These are phyloP conservation scores for Sceloporus undulatus DNA, from an alignment of 2,113 vertebrate species.

Conservation along the genomic window DNA sequence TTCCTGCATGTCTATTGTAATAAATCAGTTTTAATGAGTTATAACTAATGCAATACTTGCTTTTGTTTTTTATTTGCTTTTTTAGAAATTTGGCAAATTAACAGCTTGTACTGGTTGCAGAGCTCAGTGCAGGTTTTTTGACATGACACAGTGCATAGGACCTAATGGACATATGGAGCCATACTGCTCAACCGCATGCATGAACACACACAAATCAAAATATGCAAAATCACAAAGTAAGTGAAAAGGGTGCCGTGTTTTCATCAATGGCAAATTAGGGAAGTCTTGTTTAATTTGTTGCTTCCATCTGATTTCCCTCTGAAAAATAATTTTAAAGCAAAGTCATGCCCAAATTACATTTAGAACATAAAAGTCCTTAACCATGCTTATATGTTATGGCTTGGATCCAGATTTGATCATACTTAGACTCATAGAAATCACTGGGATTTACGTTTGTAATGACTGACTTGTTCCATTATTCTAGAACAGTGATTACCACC, in stretches of 20 bases:
- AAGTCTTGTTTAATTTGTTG: constrained; percentile 17
- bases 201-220: constrained; percentile 93
- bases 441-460: not conserved
- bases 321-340: not conserved
- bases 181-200: constrained; percentile 94
- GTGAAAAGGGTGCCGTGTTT: constrained; percentile 69
- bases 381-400: not conserved
- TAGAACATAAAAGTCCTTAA: not conserved
- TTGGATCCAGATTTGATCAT: not conserved
- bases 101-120: constrained; percentile 92
- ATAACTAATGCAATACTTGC: constrained; percentile 70
- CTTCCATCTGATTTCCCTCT: constrained; percentile 2
- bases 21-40: constrained; percentile 42
- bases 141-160: constrained; percentile 94
- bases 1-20: constrained; percentile 17
- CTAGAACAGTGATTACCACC: not conserved
- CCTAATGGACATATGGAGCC: constrained; percentile 90
- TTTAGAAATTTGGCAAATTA: constrained; percentile 93
- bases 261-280: constrained; percentile 30
- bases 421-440: not conserved
- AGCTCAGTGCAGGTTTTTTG: constrained; percentile 92
- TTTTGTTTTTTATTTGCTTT: constrained; percentile 66
- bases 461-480: not conserved
- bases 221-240: constrained; percentile 83
- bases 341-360: not conserved